These are phyloP conservation scores for Zaprionus tsacasi DNA, from an alignment of 1,140 invertebrate genomes.

Conservation along the genomic window DNA sequence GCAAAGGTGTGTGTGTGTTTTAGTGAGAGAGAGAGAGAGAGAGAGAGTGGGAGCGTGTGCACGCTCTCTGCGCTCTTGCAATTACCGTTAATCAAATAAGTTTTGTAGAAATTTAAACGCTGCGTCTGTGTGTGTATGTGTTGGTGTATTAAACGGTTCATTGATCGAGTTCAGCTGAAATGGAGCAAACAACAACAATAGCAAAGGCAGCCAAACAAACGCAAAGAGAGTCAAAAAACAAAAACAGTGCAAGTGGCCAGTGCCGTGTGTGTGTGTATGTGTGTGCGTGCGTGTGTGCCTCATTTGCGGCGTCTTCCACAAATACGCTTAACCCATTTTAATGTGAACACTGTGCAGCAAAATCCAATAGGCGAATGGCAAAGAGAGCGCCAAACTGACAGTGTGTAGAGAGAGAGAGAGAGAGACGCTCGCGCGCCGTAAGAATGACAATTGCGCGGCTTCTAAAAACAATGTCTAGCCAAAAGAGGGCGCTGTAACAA, in stretches of 20 bases:
- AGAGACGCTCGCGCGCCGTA: constrained; percentile 11
- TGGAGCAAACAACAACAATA: constrained; percentile 52
- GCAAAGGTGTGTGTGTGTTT: constrained; percentile 31
- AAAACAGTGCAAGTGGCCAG: constrained; percentile 65
- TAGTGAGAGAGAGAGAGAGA: constrained; percentile 16
- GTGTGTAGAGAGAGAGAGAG: constrained; percentile 1
- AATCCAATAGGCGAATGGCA: constrained; percentile 57
- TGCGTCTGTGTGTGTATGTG: constrained; percentile 28
- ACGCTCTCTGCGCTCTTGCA: constrained; percentile 53
- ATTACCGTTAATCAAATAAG: constrained; percentile 80
- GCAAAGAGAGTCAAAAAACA: constrained; percentile 28
- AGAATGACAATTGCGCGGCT: constrained; percentile 40
- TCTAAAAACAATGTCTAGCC: constrained; percentile 11
- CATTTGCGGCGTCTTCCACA: constrained; percentile 29
- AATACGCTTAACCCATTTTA: constrained; percentile 74
- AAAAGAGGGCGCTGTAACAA: constrained; percentile 32
- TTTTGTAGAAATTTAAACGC: constrained; percentile 81
- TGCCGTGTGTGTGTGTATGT: constrained; percentile 33
- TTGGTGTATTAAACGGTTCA: constrained; percentile 70
- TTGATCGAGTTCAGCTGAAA: constrained; percentile 76
- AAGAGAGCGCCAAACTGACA: constrained; percentile 13
- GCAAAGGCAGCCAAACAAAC: constrained; percentile 43
- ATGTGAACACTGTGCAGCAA: constrained; percentile 30
- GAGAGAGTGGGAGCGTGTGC: constrained; percentile 24
- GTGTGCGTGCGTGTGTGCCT: constrained; percentile 46